phyloP scores from a whole-genome alignment of 2,113 vertebrate genomes.

The Chitala chitala region DNA sequence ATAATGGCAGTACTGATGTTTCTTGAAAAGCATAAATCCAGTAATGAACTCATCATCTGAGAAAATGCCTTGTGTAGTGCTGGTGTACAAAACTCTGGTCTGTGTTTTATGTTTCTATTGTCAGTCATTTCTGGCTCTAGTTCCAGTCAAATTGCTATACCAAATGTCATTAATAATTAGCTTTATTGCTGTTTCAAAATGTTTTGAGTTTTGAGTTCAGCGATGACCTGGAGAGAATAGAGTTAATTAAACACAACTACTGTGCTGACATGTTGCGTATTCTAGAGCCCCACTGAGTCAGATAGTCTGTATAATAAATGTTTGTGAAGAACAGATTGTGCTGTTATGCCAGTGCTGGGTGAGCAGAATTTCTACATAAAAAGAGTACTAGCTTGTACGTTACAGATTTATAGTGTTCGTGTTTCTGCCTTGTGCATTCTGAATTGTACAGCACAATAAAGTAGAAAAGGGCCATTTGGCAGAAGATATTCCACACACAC shows the following conservation, averaged over 20 bases:
- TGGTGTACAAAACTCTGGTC: slow-evolving; percentile 51
- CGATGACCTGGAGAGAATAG: slow-evolving; percentile 50
- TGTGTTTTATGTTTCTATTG: slow-evolving; percentile 49
- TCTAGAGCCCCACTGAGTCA: slow-evolving; percentile 41
- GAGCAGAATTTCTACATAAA: slow-evolving; percentile 60
- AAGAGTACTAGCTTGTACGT: slow-evolving; percentile 59
- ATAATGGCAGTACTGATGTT: background rate
- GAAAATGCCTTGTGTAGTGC: background rate
- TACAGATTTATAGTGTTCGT: slow-evolving; percentile 67
- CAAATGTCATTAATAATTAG: slow-evolving; percentile 61
- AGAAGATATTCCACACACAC: background rate
- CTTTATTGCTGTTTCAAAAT: slow-evolving; percentile 49
- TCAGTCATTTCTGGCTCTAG: slow-evolving; percentile 60
- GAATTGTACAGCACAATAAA: no score
- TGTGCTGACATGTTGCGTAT: slow-evolving; percentile 45
- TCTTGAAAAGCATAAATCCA: background rate
- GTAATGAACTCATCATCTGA: background rate
- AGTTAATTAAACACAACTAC: slow-evolving; percentile 49
- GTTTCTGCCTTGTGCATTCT: background rate
- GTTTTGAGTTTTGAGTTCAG: slow-evolving; percentile 49
- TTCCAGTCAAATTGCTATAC: slow-evolving; percentile 53
- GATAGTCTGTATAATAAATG: slow-evolving; percentile 63
- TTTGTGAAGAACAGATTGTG: slow-evolving; percentile 64
- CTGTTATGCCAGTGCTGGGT: slow-evolving; percentile 60
- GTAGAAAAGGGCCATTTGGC: no score